These are phyloP conservation scores for Enteromius unitaeniatus DNA, from an alignment of 2,797 vertebrate species.

Conservation along the genomic window DNA sequence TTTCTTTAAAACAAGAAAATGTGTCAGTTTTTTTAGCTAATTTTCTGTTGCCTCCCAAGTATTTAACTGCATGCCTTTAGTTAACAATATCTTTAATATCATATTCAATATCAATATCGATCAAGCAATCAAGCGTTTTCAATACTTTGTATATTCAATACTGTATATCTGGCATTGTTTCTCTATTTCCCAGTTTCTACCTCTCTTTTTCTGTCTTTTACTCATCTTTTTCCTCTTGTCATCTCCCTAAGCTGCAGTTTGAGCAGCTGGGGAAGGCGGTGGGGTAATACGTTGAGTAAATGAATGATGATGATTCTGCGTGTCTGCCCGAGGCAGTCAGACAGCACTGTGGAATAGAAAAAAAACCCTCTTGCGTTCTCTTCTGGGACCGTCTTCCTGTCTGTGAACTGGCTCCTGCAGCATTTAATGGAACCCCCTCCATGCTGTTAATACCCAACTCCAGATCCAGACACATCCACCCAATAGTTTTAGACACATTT, in stretches of 20 bases:
- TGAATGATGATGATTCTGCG: slow-evolving; percentile 77
- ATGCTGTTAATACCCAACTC: slow-evolving; percentile 42
- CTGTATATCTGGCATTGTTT: background rate
- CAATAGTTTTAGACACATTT: slow-evolving; percentile 47
- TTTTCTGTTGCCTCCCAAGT: background rate
- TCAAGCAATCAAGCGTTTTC: background rate
- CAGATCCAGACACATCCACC: slow-evolving; percentile 39
- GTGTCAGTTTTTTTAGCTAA: background rate
- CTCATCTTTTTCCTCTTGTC: slow-evolving; percentile 8
- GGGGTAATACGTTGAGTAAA: slow-evolving; percentile 77
- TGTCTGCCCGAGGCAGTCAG: slow-evolving; percentile 71
- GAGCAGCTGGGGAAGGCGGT: slow-evolving; percentile 68
- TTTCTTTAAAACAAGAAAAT: background rate
- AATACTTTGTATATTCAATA: too few species aligned
- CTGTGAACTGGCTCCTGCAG: slow-evolving; percentile 19
- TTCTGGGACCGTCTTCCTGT: slow-evolving; percentile 51
- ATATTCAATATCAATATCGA: background rate
- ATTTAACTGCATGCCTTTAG: background rate
- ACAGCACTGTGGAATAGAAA: slow-evolving; percentile 52
- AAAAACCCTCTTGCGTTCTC: slow-evolving; percentile 47
- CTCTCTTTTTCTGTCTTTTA: background rate
- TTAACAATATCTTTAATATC: background rate
- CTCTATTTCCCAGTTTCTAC: background rate
- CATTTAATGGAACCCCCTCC: slow-evolving; percentile 47
- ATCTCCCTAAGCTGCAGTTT: slow-evolving; percentile 68